Evolutionary conservation across 2,797 vertebrate genomes (phyloP).

Genomic region (Leptodactylus fallax): DNA sequence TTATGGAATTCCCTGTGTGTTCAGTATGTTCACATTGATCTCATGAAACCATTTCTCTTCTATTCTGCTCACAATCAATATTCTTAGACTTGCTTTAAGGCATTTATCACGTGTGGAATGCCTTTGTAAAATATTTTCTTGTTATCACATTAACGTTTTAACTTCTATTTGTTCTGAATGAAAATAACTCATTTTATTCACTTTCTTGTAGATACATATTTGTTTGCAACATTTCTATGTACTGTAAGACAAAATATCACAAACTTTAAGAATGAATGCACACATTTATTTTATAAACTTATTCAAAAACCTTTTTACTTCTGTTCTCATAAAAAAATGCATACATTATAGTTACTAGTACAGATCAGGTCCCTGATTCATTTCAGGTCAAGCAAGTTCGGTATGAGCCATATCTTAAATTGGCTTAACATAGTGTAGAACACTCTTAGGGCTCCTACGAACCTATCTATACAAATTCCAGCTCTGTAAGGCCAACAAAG

Average conservation of each 20-base stretch:
- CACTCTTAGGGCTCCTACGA: no score
- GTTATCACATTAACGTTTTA: not conserved
- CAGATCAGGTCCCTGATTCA: no score
- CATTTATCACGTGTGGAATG: conserved; percentile 39
- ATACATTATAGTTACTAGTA: not conserved
- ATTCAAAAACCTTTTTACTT: not conserved
- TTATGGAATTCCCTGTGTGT: conserved; percentile 45
- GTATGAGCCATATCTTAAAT: no score
- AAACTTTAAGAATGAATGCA: not conserved
- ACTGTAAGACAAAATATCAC: not conserved
- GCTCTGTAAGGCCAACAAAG: no score
- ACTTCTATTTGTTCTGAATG: not conserved
- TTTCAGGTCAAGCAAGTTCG: no score
- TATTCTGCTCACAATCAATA: conserved; percentile 46
- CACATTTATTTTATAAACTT: not conserved
- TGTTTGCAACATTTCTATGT: not conserved
- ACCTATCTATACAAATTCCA: no score
- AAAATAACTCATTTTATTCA: not conserved
- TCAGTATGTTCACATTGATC: conserved; percentile 51
- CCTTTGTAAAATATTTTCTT: not conserved
- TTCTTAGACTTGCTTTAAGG: conserved; percentile 31
- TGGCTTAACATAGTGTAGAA: no score
- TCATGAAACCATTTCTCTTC: conserved; percentile 50
- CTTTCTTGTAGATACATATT: not conserved
- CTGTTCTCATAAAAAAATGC: not conserved